phyloP scores from a whole-genome alignment of 2,888 invertebrate genomes.

The Athrips mouffetella region DNA sequence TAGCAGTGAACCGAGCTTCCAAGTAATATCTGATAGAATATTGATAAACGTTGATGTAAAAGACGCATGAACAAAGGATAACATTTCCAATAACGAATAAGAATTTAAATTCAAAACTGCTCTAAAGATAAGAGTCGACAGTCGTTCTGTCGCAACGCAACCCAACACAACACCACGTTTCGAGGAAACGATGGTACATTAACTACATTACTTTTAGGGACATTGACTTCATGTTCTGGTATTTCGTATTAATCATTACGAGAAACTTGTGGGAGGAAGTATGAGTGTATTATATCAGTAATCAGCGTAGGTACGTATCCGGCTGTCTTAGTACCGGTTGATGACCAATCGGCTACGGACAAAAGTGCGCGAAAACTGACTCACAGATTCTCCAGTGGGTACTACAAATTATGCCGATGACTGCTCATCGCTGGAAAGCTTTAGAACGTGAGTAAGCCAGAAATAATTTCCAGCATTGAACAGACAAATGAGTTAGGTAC shows the following conservation, averaged over 20 bases:
- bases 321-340: slow-evolving; percentile 36
- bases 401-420: slow-evolving; percentile 39
- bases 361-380: slow-evolving; percentile 74
- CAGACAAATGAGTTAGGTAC: background rate
- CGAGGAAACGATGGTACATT: slow-evolving; percentile 6
- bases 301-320: slow-evolving; percentile 28
- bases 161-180: background rate
- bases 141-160: slow-evolving; percentile 7
- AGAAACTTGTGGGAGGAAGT: slow-evolving; percentile 3
- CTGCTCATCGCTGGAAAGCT: slow-evolving; percentile 26
- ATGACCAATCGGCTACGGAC: slow-evolving; percentile 53
- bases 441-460: slow-evolving; percentile 20
- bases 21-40: background rate
- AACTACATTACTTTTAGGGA: background rate
- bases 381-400: slow-evolving; percentile 54
- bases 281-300: slow-evolving; percentile 11
- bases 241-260: slow-evolving; percentile 5
- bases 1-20: background rate
- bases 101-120: slow-evolving; percentile 1
- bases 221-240: background rate
- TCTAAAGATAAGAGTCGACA: too few species aligned
- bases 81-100: background rate
- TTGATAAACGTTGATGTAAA: background rate
- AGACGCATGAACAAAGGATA: background rate
- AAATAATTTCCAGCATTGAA: slow-evolving; percentile 18